These are phyloP conservation scores for Folsomia manolachei DNA, from an alignment of 2,888 invertebrate species.

Conservation along the genomic window DNA sequence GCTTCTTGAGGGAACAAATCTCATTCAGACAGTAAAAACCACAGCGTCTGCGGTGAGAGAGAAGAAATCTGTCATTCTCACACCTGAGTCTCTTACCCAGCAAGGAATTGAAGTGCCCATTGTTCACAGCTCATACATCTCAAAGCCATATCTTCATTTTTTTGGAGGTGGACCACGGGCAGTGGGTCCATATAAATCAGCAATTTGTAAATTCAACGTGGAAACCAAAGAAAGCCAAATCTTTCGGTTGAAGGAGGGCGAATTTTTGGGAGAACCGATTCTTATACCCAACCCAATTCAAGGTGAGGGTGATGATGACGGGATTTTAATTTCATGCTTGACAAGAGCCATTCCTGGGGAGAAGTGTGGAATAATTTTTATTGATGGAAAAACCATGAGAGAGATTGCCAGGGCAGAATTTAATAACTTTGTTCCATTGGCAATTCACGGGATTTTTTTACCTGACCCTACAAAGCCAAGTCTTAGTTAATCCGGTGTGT, in stretches of 20 bases:
- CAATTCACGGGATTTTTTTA: constrained; percentile 52
- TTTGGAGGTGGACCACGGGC: constrained; percentile 56
- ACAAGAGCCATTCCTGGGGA: constrained; percentile 50
- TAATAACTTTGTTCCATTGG: constrained; percentile 51
- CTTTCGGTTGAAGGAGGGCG: constrained; percentile 38
- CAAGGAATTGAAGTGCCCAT: constrained; percentile 57
- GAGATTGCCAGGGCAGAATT: constrained; percentile 54
- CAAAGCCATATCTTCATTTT: constrained; percentile 56
- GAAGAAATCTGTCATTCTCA: constrained; percentile 52
- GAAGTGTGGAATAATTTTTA: constrained; percentile 52
- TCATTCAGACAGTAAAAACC: constrained; percentile 40
- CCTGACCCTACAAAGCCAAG: constrained; percentile 3
- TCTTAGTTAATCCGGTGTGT: no score
- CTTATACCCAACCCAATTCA: constrained; percentile 56
- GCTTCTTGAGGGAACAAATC: constrained; percentile 25
- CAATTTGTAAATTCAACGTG: constrained; percentile 45
- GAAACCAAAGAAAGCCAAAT: constrained; percentile 38
- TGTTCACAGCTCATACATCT: constrained; percentile 54
- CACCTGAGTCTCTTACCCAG: constrained; percentile 49
- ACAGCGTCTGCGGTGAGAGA: constrained; percentile 54
- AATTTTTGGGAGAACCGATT: constrained; percentile 55
- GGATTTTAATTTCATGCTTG: constrained; percentile 53
- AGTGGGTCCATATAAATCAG: constrained; percentile 51
- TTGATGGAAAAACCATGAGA: constrained; percentile 54
- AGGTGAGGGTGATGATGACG: constrained; percentile 57